These are phyloP conservation scores for Patella vulgata DNA, from an alignment of 1,140 invertebrate species.

Conservation along the genomic window DNA sequence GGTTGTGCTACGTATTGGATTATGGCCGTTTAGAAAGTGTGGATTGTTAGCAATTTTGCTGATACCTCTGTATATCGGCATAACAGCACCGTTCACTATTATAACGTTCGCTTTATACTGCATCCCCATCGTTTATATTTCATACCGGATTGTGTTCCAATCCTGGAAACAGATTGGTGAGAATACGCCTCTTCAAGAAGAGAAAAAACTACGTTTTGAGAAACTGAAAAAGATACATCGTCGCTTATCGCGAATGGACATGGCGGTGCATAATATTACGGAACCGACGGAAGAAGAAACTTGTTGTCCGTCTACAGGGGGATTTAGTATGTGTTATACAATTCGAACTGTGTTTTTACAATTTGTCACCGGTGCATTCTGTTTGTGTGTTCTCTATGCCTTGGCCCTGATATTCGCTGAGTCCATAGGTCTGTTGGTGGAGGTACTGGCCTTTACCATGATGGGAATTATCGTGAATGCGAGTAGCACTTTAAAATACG, in stretches of 20 bases:
- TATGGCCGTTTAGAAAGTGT: constrained; percentile 54
- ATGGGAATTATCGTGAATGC: constrained; percentile 66
- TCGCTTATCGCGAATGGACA: constrained; percentile 47
- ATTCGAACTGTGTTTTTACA: constrained; percentile 40
- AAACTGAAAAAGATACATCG: constrained; percentile 36
- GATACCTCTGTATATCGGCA: constrained; percentile 46
- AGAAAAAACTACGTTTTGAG: constrained; percentile 24
- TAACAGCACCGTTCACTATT: constrained; percentile 46
- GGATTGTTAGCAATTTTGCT: constrained; percentile 54
- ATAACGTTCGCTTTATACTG: constrained; percentile 53
- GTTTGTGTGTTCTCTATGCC: constrained; percentile 53
- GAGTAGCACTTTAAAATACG: constrained; percentile 60
- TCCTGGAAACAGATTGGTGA: constrained; percentile 42
- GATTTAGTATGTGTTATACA: constrained; percentile 31
- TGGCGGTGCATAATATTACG: constrained; percentile 37
- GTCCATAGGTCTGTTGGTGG: constrained; percentile 54
- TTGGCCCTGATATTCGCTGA: constrained; percentile 55
- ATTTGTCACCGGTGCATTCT: constrained; percentile 44
- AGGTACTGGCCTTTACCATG: constrained; percentile 62
- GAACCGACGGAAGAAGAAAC: constrained; percentile 29
- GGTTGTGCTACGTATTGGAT: constrained; percentile 43
- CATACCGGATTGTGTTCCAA: constrained; percentile 56
- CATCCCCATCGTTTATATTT: constrained; percentile 58
- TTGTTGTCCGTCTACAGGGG: constrained; percentile 28
- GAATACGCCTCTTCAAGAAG: constrained; percentile 13